Evolutionary conservation across 2,797 vertebrate genomes (phyloP).

Genomic region (Tenualosa thibaudeaui): DNA sequence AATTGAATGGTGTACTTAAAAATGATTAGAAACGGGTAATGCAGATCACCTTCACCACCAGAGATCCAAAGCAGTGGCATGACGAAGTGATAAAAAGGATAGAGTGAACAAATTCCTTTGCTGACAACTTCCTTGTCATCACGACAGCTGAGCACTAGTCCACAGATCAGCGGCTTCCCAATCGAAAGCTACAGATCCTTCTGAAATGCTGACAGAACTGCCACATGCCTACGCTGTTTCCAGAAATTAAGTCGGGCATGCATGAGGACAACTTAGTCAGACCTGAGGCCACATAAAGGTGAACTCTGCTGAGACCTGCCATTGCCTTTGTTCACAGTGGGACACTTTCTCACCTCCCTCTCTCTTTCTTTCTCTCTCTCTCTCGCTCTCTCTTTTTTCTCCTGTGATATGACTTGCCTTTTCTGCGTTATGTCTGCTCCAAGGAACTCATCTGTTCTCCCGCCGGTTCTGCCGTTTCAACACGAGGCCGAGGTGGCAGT

Average conservation of each 20-base stretch:
- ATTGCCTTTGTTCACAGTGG: conserved; percentile 72
- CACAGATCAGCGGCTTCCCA: conserved; percentile 62
- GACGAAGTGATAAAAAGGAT: background rate
- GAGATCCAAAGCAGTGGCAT: background rate
- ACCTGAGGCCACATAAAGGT: conserved; percentile 62
- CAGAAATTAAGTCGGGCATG: conserved; percentile 74
- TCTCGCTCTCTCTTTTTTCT: conserved; percentile 52
- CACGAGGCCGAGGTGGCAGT: conserved; percentile 36
- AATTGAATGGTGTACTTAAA: background rate
- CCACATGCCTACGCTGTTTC: conserved; percentile 71
- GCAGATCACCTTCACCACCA: background rate
- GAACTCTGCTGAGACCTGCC: conserved; percentile 60
- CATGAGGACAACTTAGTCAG: conserved; percentile 70
- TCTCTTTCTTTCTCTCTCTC: background rate
- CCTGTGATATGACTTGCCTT: conserved; percentile 62
- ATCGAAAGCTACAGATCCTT: conserved; percentile 58
- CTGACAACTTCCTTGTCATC: conserved; percentile 48
- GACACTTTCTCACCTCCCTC: conserved; percentile 63
- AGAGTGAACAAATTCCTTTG: background rate
- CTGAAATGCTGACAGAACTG: conserved; percentile 76
- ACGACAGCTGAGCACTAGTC: conserved; percentile 58
- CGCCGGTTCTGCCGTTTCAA: conserved; percentile 43
- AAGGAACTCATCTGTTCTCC: conserved; percentile 60
- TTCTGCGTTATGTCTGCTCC: conserved; percentile 67
- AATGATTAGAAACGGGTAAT: background rate